Evolutionary conservation across 2,113 vertebrate species (phyloP).

Genomic region (Numida meleagris): DNA sequence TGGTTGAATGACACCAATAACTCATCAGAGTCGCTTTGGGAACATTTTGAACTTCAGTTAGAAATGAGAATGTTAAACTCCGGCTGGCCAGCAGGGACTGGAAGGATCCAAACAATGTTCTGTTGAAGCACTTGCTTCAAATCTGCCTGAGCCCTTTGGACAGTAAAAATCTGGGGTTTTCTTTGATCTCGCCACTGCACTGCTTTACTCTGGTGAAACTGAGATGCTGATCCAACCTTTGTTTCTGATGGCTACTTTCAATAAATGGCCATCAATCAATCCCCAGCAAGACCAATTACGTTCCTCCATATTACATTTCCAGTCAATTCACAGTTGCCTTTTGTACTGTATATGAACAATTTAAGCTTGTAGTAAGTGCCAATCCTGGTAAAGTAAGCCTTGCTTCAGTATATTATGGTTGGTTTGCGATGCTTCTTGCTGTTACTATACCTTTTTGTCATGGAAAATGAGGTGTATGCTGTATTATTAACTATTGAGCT

Average conservation of each 20-base stretch:
- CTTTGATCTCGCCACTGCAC: not conserved
- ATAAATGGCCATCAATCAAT: not conserved
- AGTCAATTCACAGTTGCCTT: constrained; percentile 12
- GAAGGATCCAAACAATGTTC: not conserved
- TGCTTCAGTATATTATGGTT: not conserved
- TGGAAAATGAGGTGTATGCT: not conserved
- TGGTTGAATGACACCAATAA: not conserved
- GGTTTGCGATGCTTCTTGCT: not conserved
- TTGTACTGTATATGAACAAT: not conserved
- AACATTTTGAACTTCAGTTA: not conserved
- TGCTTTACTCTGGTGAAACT: not conserved
- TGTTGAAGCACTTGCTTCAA: not conserved
- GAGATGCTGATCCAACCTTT: not conserved
- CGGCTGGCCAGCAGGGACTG: not conserved
- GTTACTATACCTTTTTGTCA: not conserved
- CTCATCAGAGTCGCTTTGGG: not conserved
- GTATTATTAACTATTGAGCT: not conserved
- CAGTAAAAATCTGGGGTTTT: not conserved
- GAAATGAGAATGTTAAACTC: not conserved
- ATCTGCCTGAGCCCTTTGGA: not conserved
- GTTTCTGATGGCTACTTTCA: not conserved
- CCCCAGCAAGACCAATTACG: not conserved
- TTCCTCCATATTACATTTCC: constrained; percentile 18
- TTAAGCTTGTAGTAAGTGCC: not conserved
- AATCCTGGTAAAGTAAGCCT: not conserved